Evolutionary conservation across 1,140 invertebrate genomes (phyloP).

Genomic region (Brachionus paranguensis): DNA sequence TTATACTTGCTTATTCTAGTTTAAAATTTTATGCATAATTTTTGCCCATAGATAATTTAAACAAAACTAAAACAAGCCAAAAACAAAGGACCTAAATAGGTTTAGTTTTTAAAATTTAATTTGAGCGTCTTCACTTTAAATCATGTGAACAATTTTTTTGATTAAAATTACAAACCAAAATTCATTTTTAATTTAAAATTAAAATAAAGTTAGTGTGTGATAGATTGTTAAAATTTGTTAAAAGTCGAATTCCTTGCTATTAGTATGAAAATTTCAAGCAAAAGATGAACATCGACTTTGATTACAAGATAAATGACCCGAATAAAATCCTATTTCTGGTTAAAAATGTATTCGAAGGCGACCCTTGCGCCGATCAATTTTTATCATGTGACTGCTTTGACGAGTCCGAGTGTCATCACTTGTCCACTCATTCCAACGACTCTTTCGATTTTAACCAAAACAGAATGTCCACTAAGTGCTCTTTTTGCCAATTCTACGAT

Average conservation of each 20-base stretch:
- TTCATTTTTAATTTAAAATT: background rate
- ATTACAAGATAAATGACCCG: conserved; percentile 5
- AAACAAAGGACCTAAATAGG: background rate
- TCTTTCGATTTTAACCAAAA: conserved; percentile 1
- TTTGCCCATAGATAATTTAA: background rate
- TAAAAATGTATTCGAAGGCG: background rate
- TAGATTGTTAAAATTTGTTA: background rate
- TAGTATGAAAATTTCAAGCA: background rate
- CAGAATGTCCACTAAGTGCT: background rate
- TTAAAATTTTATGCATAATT: background rate
- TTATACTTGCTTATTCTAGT: background rate
- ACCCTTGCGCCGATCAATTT: background rate
- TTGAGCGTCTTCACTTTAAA: background rate
- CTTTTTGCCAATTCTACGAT: conserved; percentile 30
- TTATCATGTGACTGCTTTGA: background rate
- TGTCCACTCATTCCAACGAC: background rate
- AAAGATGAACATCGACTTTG: conserved; percentile 25
- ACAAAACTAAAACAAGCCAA: background rate
- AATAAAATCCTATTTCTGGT: conserved; percentile 23
- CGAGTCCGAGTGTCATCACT: conserved; percentile 14
- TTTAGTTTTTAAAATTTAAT: background rate
- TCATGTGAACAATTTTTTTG: background rate
- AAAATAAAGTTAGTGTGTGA: background rate
- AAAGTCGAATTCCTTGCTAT: background rate
- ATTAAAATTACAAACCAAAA: background rate